phyloP scores from a whole-genome alignment of 2,797 vertebrate species.

The Xyrichtys novacula region DNA sequence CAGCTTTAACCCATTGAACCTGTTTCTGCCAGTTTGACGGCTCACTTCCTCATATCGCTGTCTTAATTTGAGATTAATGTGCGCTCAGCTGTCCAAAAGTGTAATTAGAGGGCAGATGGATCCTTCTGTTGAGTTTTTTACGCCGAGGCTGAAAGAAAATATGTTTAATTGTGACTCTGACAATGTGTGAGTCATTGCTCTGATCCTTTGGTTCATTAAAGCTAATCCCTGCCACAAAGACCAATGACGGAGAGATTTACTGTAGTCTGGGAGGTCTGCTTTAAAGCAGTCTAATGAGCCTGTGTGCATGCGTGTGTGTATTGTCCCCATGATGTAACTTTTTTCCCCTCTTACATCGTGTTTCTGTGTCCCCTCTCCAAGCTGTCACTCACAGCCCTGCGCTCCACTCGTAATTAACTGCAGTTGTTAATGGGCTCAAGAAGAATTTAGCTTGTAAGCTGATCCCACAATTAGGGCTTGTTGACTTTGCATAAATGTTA shows the following conservation, averaged over 20 bases:
- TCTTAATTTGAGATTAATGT: conserved; percentile 43
- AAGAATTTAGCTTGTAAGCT: conserved; percentile 83
- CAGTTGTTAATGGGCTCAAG: conserved; percentile 85
- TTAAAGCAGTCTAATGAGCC: conserved; percentile 46
- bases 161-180: conserved; percentile 67
- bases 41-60: conserved; percentile 19
- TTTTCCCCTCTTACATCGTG: conserved; percentile 26
- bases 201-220: conserved; percentile 77
- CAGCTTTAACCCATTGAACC: conserved; percentile 6
- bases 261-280: conserved; percentile 71
- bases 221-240: conserved; percentile 74
- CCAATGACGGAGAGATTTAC: conserved; percentile 67
- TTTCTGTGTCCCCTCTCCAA: conserved; percentile 39
- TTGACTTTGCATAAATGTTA: conserved; percentile 87
- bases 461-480: conserved; percentile 87
- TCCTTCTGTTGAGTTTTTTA: conserved; percentile 46
- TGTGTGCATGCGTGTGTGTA: conserved; percentile 18
- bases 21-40: conserved; percentile 22
- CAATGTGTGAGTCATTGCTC: conserved; percentile 64
- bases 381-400: conserved; percentile 56
- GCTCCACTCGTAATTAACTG: conserved; percentile 79
- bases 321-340: conserved; percentile 54
- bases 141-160: conserved; percentile 41
- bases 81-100: conserved; percentile 58
- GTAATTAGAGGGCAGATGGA: conserved; percentile 50